phyloP scores from a whole-genome alignment of 2,113 vertebrate species.

The Mastomys natalensis region DNA sequence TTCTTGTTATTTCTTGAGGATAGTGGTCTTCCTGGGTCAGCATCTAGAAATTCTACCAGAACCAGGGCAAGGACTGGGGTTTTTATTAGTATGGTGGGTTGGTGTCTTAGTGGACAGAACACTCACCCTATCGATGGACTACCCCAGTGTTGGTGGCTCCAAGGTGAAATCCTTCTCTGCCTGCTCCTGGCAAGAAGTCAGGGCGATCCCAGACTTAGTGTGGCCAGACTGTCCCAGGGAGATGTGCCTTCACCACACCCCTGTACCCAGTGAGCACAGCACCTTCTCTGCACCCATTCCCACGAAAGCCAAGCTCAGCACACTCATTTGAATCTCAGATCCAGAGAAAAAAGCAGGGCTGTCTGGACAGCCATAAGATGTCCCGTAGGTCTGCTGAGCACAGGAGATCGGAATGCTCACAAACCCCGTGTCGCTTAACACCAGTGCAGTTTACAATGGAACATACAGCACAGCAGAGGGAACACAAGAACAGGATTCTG shows the following conservation, averaged over 20 bases:
- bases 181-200: background rate
- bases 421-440: background rate
- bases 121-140: background rate
- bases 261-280: rapidly evolving
- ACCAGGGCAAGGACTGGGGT: rapidly evolving
- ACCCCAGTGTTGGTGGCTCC: background rate
- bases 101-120: background rate
- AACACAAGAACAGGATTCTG: background rate
- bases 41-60: background rate
- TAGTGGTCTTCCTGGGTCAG: background rate
- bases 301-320: background rate
- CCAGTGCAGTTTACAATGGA: background rate
- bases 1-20: background rate
- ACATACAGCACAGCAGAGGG: background rate
- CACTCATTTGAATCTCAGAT: background rate
- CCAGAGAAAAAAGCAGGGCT: background rate
- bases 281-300: background rate
- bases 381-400: too few species aligned
- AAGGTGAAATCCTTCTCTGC: background rate
- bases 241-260: background rate
- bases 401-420: too few species aligned
- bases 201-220: rapidly evolving
- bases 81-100: background rate
- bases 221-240: background rate
- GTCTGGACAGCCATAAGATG: too few species aligned